Base-by-base conservation (phyloP, 2,797 vertebrate species). In the Kryptopterus vitreolus region DNA sequence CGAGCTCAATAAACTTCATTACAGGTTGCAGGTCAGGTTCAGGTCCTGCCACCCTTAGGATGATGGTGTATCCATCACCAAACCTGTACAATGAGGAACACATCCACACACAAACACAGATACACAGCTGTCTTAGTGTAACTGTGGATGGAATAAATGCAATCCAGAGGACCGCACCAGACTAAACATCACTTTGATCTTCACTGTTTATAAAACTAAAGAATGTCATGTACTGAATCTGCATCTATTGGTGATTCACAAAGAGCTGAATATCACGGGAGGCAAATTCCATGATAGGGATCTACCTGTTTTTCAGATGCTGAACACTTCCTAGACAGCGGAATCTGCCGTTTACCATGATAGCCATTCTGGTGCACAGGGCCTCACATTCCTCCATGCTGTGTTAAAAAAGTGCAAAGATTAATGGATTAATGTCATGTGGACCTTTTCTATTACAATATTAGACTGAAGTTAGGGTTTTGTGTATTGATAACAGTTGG, bases 361-460 rank as follows among this genome's bases (percentile, higher is more conserved):
- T 98, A 0, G 98, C 97, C 96, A 99, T 99, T 84, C 98, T 93
- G 62, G 97, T 99, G 76, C 98, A 99, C 50, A 99, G 89, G 2
- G 97, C 97, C 90, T 99, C 98, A 89, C 98, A 99, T 86, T 99
- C 98, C 90, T 99, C 97, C 97, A 99, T 99, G 76, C 97, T 98
- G 90, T 20, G 24, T 29, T 80, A 35, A 63, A 53, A 78, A 9
- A 59, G 38, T 50, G 35, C 20, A 80, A 26, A n/a, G 70, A 53
- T 82, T 57, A 73, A 38, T n/a, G 11, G n/a, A n/a, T n/a, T n/a
- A 1, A 7, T n/a, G 31, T 20, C 22, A 55, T 38, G 3, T 52
- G 26, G 24, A 52, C 24, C 24, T 10, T 70, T 24, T 29, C 46
- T 29, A 43, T 15, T 43, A 26, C 20, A 16, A 16, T 50, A 46